Evolutionary conservation across 2,888 invertebrate genomes (phyloP), one percentile per base, ranked within the genome.

Genomic region (Watsonalla cultraria): DNA sequence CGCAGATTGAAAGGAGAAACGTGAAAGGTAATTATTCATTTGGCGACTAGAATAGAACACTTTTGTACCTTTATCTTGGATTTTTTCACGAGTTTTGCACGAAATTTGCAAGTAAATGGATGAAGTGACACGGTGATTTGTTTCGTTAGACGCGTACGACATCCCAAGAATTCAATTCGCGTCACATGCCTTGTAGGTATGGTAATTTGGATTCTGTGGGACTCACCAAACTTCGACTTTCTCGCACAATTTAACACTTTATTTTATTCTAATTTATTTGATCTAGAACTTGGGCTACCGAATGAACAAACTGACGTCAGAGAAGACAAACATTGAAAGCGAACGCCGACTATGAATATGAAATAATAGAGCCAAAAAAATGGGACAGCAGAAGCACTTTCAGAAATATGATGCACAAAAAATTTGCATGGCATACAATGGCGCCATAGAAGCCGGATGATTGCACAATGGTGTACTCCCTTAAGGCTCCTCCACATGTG

Each of bases 21-120:
- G 86, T 86, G 86, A 88, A 87, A 87, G 89, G 90, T 86, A 86
- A 90, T 90, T 90, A 90, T 90, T 90, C 90, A 90, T 90, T 86
- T 86, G 83, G 82, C 86, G 90, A 90, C 90, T 88, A 90, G 90
- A 90, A 90, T 89, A 90, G 90, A 89, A 78, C 84, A 90, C 90
- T 89, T 90, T 90, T 87, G 89, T 87, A 86, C 88, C 87, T 89
- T 89, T 90, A 90, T 86, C 87, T 88, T 78, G 81, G 70, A 68
- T 69, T 88, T 88, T 88, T 89, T 87, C 83, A 79, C 78, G 72
- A 84, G 77, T 84, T 88, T 85, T 88, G 88, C 87, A 78, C 82
- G 83, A 90, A 90, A 90, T 90, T 90, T 90, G 90, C 90, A 90
- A 90, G 84, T 88, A 89, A 90, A 90, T 90, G 84, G 86, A 74